phyloP scores from a whole-genome alignment of 2,113 vertebrate species.

The Nyctereutes procyonoides region DNA sequence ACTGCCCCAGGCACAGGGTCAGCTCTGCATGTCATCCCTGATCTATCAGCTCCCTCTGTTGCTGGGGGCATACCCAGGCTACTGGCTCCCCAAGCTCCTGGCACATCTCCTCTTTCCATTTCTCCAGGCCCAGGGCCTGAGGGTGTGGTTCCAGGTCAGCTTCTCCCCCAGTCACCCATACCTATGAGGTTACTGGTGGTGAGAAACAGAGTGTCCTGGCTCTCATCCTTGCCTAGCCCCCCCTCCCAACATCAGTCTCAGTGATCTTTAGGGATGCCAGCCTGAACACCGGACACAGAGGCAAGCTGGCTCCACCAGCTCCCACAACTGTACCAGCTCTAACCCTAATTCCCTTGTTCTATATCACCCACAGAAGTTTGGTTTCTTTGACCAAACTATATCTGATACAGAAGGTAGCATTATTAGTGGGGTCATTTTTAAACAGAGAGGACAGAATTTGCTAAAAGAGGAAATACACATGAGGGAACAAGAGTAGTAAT shows the following conservation, averaged over 20 bases:
- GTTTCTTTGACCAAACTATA: neutral
- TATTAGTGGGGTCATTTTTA: neutral
- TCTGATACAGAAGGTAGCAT: neutral
- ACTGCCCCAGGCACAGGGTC: neutral
- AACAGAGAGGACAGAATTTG: neutral
- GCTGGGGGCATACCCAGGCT: neutral
- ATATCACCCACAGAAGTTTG: neutral
- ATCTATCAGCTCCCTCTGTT: neutral
- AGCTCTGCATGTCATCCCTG: accelerated
- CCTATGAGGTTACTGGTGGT: neutral
- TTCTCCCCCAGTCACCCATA: neutral
- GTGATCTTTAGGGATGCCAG: neutral
- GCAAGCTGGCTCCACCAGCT: neutral
- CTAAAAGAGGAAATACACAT: neutral
- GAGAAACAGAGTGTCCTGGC: neutral
- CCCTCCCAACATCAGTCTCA: neutral
- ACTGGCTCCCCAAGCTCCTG: neutral
- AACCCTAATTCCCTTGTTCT: neutral
- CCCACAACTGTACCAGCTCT: neutral
- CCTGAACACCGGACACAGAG: neutral
- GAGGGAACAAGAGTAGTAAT: neutral
- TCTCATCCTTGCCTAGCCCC: neutral
- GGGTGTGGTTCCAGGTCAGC: neutral
- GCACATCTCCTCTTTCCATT: neutral
- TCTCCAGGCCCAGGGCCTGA: neutral